Percentiles rank a stretch among this genome's conserved stretches.
Conservation (phyloP, 1,140 invertebrate species). For the Drosophila pruinosa region DNA sequence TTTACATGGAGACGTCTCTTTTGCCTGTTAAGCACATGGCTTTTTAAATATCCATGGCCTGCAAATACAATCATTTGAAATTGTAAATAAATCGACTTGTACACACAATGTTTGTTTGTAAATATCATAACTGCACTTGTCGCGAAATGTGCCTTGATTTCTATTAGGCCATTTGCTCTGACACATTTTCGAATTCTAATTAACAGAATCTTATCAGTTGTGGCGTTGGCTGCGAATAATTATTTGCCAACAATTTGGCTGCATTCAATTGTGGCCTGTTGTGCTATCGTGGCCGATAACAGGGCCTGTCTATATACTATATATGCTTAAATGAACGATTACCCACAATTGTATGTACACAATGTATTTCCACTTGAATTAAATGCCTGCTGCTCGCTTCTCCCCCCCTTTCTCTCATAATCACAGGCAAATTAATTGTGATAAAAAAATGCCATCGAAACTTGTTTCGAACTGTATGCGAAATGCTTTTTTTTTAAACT, state of each 20-base stretch:
- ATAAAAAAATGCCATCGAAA: constrained; percentile 43
- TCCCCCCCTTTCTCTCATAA: background rate
- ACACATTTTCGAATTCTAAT: constrained; percentile 18
- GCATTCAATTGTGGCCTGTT: constrained; percentile 21
- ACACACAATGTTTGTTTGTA: background rate
- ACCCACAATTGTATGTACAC: constrained; percentile 15
- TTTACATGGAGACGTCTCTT: too few relatives aligned
- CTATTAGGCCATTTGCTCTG: background rate
- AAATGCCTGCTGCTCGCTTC: background rate
- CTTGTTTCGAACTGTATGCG: constrained; percentile 63
- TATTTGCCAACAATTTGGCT: constrained; percentile 13
- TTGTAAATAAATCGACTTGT: too few relatives aligned
- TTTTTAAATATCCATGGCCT: too few relatives aligned
- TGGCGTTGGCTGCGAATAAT: background rate
- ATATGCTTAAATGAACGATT: constrained; percentile 29
- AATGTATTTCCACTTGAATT: background rate
- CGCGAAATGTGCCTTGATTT: background rate
- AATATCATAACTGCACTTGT: background rate
- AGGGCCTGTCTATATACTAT: constrained; percentile 3
- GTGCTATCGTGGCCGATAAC: constrained; percentile 31
- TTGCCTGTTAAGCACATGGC: too few relatives aligned
- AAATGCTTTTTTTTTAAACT: constrained; percentile 44
- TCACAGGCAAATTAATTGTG: constrained; percentile 21
- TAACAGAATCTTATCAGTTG: constrained; percentile 27
- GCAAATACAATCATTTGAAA: too few relatives aligned